Evolutionary conservation across 2,888 invertebrate species (phyloP).

Genomic region (Drosophila dives): DNA sequence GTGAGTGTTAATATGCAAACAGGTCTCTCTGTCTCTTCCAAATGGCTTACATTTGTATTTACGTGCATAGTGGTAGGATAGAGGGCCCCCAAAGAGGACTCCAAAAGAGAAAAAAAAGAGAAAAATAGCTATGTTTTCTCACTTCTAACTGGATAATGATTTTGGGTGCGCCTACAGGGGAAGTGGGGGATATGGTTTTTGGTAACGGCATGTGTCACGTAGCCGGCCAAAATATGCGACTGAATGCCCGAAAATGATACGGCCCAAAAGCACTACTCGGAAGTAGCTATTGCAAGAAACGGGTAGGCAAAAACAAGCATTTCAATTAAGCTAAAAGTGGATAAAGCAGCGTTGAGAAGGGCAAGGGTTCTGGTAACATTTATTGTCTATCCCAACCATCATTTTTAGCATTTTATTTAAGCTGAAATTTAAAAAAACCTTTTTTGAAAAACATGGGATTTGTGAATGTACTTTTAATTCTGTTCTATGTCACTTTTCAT

Average conservation of each 20-base stretch:
- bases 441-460: neutral
- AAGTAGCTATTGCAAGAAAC: constrained; percentile 37
- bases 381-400: constrained; percentile 15
- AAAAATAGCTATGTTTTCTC: constrained; percentile 69
- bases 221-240: constrained; percentile 63
- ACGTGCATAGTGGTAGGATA: constrained; percentile 22
- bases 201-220: constrained; percentile 67
- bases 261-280: constrained; percentile 43
- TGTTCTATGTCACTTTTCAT: constrained; percentile 56
- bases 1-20: constrained; percentile 65
- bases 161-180: constrained; percentile 3
- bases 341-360: constrained; percentile 13
- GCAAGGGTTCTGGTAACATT: constrained; percentile 6
- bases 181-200: constrained; percentile 19
- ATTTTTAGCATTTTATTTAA: constrained; percentile 30
- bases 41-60: constrained; percentile 51
- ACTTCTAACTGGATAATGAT: constrained; percentile 23
- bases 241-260: constrained; percentile 63
- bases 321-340: constrained; percentile 70
- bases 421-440: constrained; percentile 3
- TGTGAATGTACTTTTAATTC: neutral
- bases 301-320: constrained; percentile 50
- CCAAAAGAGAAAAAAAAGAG: constrained; percentile 37
- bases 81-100: constrained; percentile 37
- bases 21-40: constrained; percentile 31